Base-by-base conservation (phyloP, 2,888 invertebrate species). In the Tenthredo scrophulariae region DNA sequence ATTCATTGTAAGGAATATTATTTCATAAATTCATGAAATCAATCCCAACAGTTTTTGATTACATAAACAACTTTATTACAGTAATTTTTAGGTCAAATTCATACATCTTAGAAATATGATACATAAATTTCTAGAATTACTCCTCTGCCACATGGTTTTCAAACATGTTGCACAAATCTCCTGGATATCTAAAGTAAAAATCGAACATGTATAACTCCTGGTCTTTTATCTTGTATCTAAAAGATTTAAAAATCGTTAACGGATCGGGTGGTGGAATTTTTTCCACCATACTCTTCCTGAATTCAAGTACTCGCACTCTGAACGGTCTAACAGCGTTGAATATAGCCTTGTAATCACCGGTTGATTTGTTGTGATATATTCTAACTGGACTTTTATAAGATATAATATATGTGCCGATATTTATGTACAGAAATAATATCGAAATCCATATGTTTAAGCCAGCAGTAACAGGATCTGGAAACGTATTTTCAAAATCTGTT, bases 101-200 rank as follows among this genome's bases (percentile, higher is more conserved):
- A 15, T 46, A 46, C 13, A 13, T 46, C 2, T 13, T 4, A 15
- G 15, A 46, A 46, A 46, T 46, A 37, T 70, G 18, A 70, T 37
- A 18, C 6, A 4, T n/a, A 1, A 54, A 67, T 29, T 67, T 67
- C 29, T n/a, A 33, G 43, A n/a, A 72, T 29, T 77, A 46, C 15
- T 88, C 72, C 70, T 90, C 86, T 22, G 87, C 80, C 72, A 89
- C 87, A 13, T 88, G 88, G 85, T 90, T 88, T 13, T 93, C 92
- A 84, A 93, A 86, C 93, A 93, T 92, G 62, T 93, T 90, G 88
- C 91, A 89, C 67, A 93, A 90, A 90, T 94, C 94, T 40, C 91
- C 90, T 22, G 93, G 92, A 85, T 87, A 90, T 85, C 91, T 88
- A 86, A 94, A 94, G 84, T 88, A 91, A 62, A 91, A 86, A 26